Percentiles rank a stretch among this genome's conserved stretches.
These are phyloP conservation scores for Ambastaia sidthimunki DNA, from an alignment of 2,797 vertebrate species.

Conservation along the genomic window DNA sequence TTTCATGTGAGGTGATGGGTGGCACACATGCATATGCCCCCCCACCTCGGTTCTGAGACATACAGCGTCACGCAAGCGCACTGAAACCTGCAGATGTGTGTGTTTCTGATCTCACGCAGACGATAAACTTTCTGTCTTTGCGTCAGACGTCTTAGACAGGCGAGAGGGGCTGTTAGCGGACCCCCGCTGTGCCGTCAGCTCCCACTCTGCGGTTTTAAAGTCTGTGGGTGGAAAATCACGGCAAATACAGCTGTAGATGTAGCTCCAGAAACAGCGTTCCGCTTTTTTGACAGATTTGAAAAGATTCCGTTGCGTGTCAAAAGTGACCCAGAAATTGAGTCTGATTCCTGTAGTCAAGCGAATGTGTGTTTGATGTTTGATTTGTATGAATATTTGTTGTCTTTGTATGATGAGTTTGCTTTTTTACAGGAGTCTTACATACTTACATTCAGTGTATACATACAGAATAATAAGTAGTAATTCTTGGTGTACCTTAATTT, in stretches of 20 bases:
- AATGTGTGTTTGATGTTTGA: too few species aligned
- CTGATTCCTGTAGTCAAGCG: too few species aligned
- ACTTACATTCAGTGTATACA: too few species aligned
- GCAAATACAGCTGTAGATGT: background rate
- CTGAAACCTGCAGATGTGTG: background rate
- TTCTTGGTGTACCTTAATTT: too few species aligned
- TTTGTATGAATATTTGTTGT: too few species aligned
- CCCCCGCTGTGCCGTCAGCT: slow-evolving; percentile 25
- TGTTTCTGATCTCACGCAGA: background rate
- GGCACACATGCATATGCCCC: background rate
- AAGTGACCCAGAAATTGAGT: slow-evolving; percentile 23
- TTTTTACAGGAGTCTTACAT: too few species aligned
- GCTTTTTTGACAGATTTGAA: background rate
- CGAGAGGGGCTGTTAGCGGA: background rate
- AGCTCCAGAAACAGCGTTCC: background rate
- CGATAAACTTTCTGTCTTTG: background rate
- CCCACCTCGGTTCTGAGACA: slow-evolving; percentile 5
- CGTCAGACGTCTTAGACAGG: slow-evolving; percentile 15
- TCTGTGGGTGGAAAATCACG: background rate
- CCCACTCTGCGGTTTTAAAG: background rate
- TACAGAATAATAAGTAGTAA: too few species aligned
- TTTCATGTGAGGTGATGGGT: background rate
- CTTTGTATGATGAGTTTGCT: too few species aligned
- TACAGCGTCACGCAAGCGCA: background rate
- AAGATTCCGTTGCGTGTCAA: background rate